Evolutionary conservation across 2,888 invertebrate genomes (phyloP).

Genomic region (Ptilodon capucinus): DNA sequence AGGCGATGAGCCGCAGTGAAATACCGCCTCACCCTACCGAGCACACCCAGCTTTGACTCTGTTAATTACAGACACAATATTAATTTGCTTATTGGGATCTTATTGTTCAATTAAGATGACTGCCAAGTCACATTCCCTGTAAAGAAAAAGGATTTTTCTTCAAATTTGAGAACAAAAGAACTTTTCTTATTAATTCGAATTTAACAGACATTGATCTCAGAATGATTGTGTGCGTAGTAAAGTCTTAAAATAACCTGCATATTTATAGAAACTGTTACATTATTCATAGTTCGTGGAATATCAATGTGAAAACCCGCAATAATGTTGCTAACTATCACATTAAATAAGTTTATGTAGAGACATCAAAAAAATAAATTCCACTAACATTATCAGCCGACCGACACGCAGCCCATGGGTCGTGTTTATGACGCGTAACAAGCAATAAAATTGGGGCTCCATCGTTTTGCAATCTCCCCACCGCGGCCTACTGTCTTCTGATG

Average conservation of each 20-base stretch:
- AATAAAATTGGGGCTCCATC: conserved; percentile 77
- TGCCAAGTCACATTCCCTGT: too few relatives aligned
- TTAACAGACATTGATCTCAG: not conserved
- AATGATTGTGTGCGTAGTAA: not conserved
- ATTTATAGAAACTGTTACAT: not conserved
- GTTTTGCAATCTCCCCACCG: conserved; percentile 67
- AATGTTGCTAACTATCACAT: conserved; percentile 48
- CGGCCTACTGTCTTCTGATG: conserved; percentile 63
- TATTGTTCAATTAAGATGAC: too few relatives aligned
- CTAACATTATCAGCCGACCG: conserved; percentile 65
- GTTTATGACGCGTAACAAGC: conserved; percentile 79
- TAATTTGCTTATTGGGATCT: too few relatives aligned
- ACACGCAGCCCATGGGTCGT: conserved; percentile 47
- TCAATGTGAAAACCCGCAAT: conserved; percentile 19
- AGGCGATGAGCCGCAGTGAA: too few relatives aligned
- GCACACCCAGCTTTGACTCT: too few relatives aligned
- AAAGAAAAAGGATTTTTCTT: too few relatives aligned
- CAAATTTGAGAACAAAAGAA: not conserved
- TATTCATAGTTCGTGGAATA: conserved; percentile 1
- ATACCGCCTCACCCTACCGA: too few relatives aligned
- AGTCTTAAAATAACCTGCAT: not conserved
- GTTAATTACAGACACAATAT: too few relatives aligned
- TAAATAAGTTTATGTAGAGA: conserved; percentile 61
- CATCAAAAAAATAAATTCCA: conserved; percentile 61
- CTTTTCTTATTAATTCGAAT: not conserved